phyloP scores from a whole-genome alignment of 2,797 vertebrate species.

The Pantherophis vulpinus region DNA sequence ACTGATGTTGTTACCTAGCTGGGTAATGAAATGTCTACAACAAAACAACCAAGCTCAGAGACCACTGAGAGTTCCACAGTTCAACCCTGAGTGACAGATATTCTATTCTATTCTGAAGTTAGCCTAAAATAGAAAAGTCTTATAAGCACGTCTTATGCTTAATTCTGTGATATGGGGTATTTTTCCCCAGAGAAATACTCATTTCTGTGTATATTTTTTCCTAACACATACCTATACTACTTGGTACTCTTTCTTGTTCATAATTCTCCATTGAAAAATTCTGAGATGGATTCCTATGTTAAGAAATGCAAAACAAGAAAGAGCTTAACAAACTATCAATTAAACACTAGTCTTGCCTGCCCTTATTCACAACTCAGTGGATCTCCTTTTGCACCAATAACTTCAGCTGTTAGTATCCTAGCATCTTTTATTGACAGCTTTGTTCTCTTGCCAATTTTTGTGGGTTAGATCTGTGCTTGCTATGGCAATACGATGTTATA shows the following conservation, averaged over 20 bases:
- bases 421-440: background rate
- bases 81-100: background rate
- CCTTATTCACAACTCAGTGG: background rate
- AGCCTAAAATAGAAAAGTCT: background rate
- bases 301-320: background rate
- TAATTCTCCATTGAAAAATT: background rate
- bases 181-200: background rate
- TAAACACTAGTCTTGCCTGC: background rate
- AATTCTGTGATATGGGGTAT: background rate
- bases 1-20: background rate
- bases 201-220: background rate
- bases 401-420: background rate
- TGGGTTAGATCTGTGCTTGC: background rate
- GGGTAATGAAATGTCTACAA: background rate
- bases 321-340: background rate
- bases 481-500: constrained; percentile 34
- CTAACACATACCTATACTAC: background rate
- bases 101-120: background rate
- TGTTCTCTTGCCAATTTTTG: background rate
- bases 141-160: background rate
- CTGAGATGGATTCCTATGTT: background rate
- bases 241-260: background rate
- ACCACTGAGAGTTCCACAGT: too few relatives aligned
- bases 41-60: background rate
- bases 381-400: background rate